phyloP scores from a whole-genome alignment of 1,140 invertebrate species.

The Pseudomyrmex flavicornis region DNA sequence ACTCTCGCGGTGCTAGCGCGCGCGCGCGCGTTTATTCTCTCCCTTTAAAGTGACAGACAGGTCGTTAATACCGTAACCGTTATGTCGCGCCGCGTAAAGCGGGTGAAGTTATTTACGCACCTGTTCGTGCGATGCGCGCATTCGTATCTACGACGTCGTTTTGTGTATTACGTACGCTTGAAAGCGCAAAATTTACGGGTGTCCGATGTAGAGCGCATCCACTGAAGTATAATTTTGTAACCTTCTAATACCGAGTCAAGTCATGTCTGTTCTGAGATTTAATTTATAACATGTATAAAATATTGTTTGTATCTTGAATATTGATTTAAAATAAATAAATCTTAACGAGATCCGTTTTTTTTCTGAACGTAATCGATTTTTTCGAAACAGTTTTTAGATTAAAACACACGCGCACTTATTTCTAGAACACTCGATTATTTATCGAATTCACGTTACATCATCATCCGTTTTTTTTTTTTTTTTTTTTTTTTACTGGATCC shows the following conservation, averaged over 20 bases:
- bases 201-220: not conserved
- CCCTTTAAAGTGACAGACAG: slow-evolving; percentile 63
- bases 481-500: not conserved
- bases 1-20: slow-evolving; percentile 19
- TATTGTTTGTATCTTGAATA: not conserved
- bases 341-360: not conserved
- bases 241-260: slow-evolving; percentile 2
- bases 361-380: not conserved
- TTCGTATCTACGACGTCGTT: slow-evolving; percentile 30
- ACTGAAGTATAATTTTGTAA: not conserved
- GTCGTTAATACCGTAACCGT: slow-evolving; percentile 65
- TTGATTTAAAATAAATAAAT: not conserved
- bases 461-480: not conserved
- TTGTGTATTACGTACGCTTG: not conserved
- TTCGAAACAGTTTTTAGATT: not conserved
- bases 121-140: slow-evolving; percentile 35
- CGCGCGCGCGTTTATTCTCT: slow-evolving; percentile 8
- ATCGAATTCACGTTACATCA: not conserved
- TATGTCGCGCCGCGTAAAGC: slow-evolving; percentile 61
- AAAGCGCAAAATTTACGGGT: slow-evolving; percentile 9
- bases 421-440: not conserved
- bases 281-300: not conserved
- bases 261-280: not conserved
- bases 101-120: slow-evolving; percentile 67
- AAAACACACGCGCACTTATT: not conserved